These are phyloP conservation scores for Chorisops tibialis DNA, from an alignment of 2,888 invertebrate genomes.

Conservation along the genomic window DNA sequence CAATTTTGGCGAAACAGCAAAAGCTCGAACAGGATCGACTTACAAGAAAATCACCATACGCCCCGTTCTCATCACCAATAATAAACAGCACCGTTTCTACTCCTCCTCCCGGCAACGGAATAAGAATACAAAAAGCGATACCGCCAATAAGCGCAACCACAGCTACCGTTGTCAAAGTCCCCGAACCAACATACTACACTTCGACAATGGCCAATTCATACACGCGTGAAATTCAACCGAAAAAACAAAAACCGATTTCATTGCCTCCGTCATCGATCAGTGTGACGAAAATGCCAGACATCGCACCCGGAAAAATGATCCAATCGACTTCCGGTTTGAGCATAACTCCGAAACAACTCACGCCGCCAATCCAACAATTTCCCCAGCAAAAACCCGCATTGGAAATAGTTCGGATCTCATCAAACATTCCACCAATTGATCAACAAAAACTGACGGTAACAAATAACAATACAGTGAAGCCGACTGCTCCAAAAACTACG, in stretches of 20 bases:
- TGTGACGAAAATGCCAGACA: constrained; percentile 44
- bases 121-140: not conserved
- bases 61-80: constrained; percentile 27
- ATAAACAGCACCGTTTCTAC: not conserved
- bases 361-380: constrained; percentile 21
- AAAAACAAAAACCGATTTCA: constrained; percentile 37
- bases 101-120: not conserved
- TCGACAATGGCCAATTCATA: constrained; percentile 39
- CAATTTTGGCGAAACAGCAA: constrained; percentile 39
- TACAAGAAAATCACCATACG: constrained; percentile 35
- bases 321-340: constrained; percentile 40
- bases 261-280: constrained; percentile 46
- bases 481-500: constrained; percentile 42
- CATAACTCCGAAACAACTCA: constrained; percentile 47
- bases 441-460: constrained; percentile 30
- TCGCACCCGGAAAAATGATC: constrained; percentile 32
- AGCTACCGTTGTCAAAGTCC: constrained; percentile 22
- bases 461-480: constrained; percentile 33
- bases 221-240: constrained; percentile 38
- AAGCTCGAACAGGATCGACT: constrained; percentile 41
- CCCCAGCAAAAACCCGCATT: constrained; percentile 39
- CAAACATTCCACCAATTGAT: constrained; percentile 36
- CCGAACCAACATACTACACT: constrained; percentile 39
- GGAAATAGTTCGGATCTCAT: constrained; percentile 45
- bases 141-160: not conserved